These are phyloP conservation scores for Lasioglossum malachurum DNA, from an alignment of 2,888 invertebrate species.

Conservation along the genomic window DNA sequence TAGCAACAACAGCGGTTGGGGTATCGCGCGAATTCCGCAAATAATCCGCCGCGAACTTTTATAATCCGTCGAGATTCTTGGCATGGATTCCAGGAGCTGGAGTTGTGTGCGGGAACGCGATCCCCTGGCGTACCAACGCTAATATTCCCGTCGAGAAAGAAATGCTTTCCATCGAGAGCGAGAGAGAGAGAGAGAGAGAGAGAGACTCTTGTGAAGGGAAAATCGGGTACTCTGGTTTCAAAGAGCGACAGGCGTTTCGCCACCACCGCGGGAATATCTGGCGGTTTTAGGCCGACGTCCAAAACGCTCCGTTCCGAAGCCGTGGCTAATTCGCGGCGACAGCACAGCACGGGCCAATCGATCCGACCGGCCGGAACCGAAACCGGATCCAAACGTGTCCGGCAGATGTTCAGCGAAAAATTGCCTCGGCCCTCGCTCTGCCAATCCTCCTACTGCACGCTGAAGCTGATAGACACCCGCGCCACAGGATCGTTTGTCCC, in stretches of 20 bases:
- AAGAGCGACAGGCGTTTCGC: neutral
- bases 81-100: constrained; percentile 39
- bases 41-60: constrained; percentile 46
- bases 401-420: constrained; percentile 51
- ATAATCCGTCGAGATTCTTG: constrained; percentile 51
- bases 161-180: constrained; percentile 29
- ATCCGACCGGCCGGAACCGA: constrained; percentile 67
- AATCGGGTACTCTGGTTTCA: neutral
- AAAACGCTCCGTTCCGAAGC: constrained; percentile 59
- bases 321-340: constrained; percentile 65
- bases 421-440: neutral
- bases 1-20: constrained; percentile 20
- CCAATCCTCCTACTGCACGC: neutral
- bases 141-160: constrained; percentile 50
- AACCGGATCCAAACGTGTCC: constrained; percentile 44
- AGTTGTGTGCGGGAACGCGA: neutral
- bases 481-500: neutral
- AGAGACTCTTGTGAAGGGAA: neutral
- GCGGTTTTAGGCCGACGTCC: constrained; percentile 55
- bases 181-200: constrained; percentile 17
- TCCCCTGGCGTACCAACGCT: neutral
- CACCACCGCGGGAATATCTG: constrained; percentile 52
- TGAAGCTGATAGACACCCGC: neutral
- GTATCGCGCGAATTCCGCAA: constrained; percentile 44
- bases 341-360: constrained; percentile 59